Percentiles rank a stretch among this genome's conserved stretches.
phyloP scores from a whole-genome alignment of 1,140 invertebrate species.

The Megalonaias nervosa region DNA sequence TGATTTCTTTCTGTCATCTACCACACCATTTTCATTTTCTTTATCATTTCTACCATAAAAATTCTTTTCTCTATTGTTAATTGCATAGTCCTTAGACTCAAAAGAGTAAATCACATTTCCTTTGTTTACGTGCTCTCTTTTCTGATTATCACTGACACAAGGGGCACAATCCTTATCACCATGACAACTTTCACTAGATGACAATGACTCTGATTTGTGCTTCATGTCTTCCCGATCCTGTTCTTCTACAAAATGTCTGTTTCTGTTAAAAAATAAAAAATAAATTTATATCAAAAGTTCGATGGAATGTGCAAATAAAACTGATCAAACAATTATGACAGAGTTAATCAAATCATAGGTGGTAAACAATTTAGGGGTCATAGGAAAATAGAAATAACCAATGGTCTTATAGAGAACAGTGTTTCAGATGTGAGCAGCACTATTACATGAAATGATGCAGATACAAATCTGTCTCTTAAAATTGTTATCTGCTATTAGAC shows the following conservation, averaged over 20 bases:
- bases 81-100: slow-evolving; percentile 24
- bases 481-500: too few relatives aligned
- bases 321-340: too few relatives aligned
- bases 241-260: slow-evolving; percentile 31
- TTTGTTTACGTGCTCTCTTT: slow-evolving; percentile 6
- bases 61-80: slow-evolving; percentile 18
- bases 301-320: too few relatives aligned
- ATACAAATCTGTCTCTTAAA: too few relatives aligned
- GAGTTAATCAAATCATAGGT: too few relatives aligned
- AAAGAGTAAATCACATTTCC: slow-evolving; percentile 1
- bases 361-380: too few relatives aligned
- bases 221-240: slow-evolving; percentile 32
- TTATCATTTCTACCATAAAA: slow-evolving; percentile 28
- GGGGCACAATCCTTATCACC: slow-evolving; percentile 20
- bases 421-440: too few relatives aligned
- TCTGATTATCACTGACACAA: slow-evolving; percentile 5
- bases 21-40: slow-evolving; percentile 17
- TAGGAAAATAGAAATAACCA: too few relatives aligned
- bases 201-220: slow-evolving; percentile 17
- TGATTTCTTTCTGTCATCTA: slow-evolving; percentile 12
- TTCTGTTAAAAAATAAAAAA: slow-evolving; percentile 31
- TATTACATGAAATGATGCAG: too few relatives aligned
- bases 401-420: too few relatives aligned
- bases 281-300: too few relatives aligned
- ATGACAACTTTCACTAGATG: slow-evolving; percentile 9